A percentile compares a stretch with the other conserved stretches of the same genome.
Evolutionary conservation across 2,113 vertebrate species (phyloP).

Genomic region (Eclectus roratus): DNA sequence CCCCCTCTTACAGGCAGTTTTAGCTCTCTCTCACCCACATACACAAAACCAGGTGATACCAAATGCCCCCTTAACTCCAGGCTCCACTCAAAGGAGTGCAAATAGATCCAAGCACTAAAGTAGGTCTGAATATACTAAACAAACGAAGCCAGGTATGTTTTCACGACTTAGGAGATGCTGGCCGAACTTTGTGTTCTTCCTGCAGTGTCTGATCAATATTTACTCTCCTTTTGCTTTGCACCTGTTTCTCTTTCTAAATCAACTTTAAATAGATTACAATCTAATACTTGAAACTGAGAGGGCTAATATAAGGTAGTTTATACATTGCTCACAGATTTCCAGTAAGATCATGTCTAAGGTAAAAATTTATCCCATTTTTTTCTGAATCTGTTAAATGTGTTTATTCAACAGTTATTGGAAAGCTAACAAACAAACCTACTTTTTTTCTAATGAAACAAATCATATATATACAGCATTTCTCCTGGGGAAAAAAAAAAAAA

Average conservation of each 20-base stretch:
- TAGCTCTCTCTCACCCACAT: not conserved
- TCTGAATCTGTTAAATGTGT: not conserved
- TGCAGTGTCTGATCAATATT: not conserved
- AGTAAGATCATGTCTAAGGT: not conserved
- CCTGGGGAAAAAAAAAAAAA: not conserved
- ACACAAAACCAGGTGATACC: not conserved
- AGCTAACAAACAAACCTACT: not conserved
- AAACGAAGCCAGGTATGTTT: not conserved
- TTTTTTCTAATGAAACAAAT: not conserved
- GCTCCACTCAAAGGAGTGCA: not conserved
- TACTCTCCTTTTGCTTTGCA: not conserved
- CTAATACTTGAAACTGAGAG: not conserved
- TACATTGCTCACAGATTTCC: not conserved
- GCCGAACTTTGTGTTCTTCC: not conserved
- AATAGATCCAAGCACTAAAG: not conserved
- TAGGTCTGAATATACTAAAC: not conserved
- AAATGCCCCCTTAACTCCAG: not conserved
- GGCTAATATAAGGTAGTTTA: not conserved
- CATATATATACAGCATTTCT: not conserved
- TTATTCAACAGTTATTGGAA: not conserved
- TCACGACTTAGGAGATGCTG: not conserved
- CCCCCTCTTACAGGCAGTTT: not conserved
- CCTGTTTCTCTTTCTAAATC: not conserved
- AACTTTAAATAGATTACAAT: not conserved
- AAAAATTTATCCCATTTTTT: not conserved